These are phyloP conservation scores for Molanna angustata DNA, from an alignment of 2,888 invertebrate species.

Conservation along the genomic window DNA sequence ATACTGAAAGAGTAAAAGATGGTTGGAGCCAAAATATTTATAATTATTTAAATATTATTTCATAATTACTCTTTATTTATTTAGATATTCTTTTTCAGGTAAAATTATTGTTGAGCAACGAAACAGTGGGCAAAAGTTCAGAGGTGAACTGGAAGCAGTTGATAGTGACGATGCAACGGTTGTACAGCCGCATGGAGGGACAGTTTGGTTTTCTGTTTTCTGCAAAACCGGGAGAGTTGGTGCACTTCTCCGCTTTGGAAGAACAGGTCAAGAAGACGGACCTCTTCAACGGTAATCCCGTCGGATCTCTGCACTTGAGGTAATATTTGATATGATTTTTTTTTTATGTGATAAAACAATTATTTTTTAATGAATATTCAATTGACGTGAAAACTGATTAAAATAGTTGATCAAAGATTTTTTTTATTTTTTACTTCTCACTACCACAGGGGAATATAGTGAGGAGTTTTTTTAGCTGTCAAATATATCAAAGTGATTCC, in stretches of 20 bases:
- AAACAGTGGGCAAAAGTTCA: slow-evolving; percentile 1
- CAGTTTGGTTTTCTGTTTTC: slow-evolving; percentile 25
- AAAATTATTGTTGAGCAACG: slow-evolving; percentile 1
- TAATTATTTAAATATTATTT: too few relatives aligned
- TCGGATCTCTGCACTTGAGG: slow-evolving; percentile 2
- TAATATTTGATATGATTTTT: background rate
- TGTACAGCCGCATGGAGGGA: slow-evolving; percentile 21
- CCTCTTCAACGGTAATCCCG: slow-evolving; percentile 9
- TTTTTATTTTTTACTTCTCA: too few relatives aligned
- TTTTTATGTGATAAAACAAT: too few relatives aligned
- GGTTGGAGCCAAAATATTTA: too few relatives aligned
- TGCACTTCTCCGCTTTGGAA: background rate
- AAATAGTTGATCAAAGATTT: too few relatives aligned
- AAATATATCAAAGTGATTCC: too few relatives aligned
- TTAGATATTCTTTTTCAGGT: slow-evolving; percentile 12
- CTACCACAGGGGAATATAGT: too few relatives aligned
- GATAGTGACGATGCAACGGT: slow-evolving; percentile 23
- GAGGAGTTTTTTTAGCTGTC: too few relatives aligned
- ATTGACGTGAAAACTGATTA: too few relatives aligned
- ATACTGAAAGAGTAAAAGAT: too few relatives aligned
- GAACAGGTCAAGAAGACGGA: slow-evolving; percentile 10
- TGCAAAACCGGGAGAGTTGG: background rate
- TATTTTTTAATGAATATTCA: too few relatives aligned
- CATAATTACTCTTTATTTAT: background rate
- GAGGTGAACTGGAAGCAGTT: slow-evolving; percentile 27